Base-by-base conservation (phyloP, 2,888 invertebrate species). In the Balanococcus diminutus region DNA sequence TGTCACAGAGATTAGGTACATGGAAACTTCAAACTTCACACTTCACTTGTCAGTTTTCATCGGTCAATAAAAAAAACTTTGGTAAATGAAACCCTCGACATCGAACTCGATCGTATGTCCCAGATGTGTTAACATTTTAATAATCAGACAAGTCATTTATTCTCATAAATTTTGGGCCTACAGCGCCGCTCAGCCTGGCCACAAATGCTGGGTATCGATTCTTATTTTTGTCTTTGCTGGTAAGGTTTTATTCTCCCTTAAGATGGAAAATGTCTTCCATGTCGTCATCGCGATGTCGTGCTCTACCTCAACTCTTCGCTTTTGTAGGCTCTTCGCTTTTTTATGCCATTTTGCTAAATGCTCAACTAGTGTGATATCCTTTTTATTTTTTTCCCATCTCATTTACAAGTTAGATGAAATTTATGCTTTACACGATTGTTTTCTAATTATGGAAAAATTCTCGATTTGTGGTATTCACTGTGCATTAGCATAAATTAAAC, bases 61-160 rank as follows among this genome's bases (percentile, higher is more conserved):
- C 56, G 56, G 56, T 56, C 56, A 56, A 56, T 56, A 56, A 56
- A 56, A 56, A 56, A 56, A 56, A 56, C 56, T 56, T 56, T 19
- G 22, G 22, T 56, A 56, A 22, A 22, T 22, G 22, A 56, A 56
- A 56, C 3, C 56, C 22, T 22, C 46, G 8, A n/a, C n/a, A n/a
- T n/a, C n/a, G n/a, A n/a, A n/a, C n/a, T 19, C 42, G 14, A n/a
- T n/a, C 14, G 14, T 14, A 5, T 51, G n/a, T 51, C n/a, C n/a
- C 51, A 56, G 11, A 56, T 56, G 56, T 56, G 4, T 56, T 56
- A 22, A 56, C 56, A 19, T 22, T 56, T 22, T 56, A 56, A 56
- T 22, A 56, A 22, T 46, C 46, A 46, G 46, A 46, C 46, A 46
- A 46, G 14, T 46, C 46, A n/a, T 46, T 46, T 46, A 46, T 46